Conservation (phyloP, 2,113 vertebrate genomes). For the Trinectes maculatus region DNA sequence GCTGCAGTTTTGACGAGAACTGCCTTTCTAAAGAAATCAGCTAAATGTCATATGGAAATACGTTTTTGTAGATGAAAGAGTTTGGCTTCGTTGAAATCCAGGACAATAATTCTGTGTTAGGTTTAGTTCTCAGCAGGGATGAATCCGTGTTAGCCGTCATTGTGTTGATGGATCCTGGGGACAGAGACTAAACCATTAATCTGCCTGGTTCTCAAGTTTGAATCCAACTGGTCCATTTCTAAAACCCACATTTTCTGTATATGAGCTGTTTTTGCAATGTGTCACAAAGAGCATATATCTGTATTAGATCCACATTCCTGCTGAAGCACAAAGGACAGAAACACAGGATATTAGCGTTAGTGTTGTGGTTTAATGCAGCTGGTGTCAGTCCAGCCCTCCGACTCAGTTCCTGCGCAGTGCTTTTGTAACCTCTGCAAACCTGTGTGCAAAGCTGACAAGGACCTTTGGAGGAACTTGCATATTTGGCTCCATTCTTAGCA, state of each 20-base stretch:
- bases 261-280: background rate
- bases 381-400: conserved; percentile 48
- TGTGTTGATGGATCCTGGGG: background rate
- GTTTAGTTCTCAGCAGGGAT: background rate
- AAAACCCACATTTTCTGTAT: background rate
- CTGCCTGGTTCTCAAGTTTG: background rate
- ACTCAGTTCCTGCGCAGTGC: conserved; percentile 52
- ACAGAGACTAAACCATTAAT: background rate
- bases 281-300: conserved; percentile 19
- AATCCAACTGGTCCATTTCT: background rate
- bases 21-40: conserved; percentile 8
- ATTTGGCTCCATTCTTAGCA: conserved; percentile 53
- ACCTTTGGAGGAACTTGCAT: conserved; percentile 67
- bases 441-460: conserved; percentile 66
- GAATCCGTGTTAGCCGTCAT: background rate
- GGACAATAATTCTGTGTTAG: background rate
- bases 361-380: conserved; percentile 46
- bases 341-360: conserved; percentile 63
- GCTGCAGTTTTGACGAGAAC: background rate
- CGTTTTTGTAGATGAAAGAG: background rate
- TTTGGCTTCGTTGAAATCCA: too few species aligned
- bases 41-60: background rate
- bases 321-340: conserved; percentile 49
- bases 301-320: conserved; percentile 58
- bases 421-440: conserved; percentile 70